These are phyloP conservation scores for Corapipo altera DNA, from an alignment of 2,113 vertebrate species.

Conservation along the genomic window DNA sequence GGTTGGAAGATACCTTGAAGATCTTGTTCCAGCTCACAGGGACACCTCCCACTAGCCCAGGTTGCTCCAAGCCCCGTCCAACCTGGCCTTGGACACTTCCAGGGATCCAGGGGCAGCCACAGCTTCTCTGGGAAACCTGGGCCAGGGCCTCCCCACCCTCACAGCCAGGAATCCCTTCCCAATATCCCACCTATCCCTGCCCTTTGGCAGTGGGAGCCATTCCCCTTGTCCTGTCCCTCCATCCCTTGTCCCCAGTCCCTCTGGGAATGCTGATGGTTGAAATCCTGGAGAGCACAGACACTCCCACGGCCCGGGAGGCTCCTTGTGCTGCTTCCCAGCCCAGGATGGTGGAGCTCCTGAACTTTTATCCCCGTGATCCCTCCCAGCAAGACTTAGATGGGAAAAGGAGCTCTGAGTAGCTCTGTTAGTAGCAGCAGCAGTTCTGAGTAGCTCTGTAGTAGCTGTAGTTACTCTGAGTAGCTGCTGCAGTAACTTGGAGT, in stretches of 20 bases:
- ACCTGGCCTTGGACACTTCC: neutral
- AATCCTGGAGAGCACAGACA: neutral
- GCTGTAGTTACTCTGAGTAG: too few relatives aligned
- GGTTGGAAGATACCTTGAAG: neutral
- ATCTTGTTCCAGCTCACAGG: neutral
- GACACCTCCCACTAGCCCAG: rapidly evolving
- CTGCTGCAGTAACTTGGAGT: too few relatives aligned
- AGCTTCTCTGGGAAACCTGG: neutral
- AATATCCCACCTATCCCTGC: neutral
- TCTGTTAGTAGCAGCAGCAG: too few relatives aligned
- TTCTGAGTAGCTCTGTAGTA: neutral
- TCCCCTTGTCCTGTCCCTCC: neutral
- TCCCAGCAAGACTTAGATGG: neutral
- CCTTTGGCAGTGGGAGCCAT: neutral
- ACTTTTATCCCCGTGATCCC: neutral
- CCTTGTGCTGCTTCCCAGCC: neutral
- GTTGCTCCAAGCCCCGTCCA: rapidly evolving
- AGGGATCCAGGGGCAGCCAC: neutral
- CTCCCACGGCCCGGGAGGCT: neutral
- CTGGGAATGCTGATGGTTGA: neutral
- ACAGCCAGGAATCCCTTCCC: neutral
- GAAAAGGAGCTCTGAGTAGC: neutral
- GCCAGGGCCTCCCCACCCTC: neutral
- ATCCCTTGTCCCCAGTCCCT: neutral
- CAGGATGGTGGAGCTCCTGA: too few relatives aligned